Evolutionary conservation across 2,888 invertebrate species (phyloP).

Genomic region (Ferdinandea cuprea): DNA sequence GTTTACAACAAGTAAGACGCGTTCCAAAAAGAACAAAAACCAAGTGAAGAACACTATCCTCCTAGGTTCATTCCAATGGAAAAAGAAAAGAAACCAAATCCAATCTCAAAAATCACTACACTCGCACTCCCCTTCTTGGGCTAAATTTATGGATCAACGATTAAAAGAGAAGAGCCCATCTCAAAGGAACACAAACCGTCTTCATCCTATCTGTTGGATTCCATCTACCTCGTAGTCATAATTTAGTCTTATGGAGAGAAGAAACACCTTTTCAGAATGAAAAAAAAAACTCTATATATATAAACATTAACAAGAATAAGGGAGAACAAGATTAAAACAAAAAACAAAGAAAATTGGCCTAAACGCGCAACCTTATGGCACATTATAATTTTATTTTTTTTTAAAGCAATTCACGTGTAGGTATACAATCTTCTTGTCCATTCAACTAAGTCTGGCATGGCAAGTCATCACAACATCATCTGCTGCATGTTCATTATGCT

Average conservation of each 20-base stretch:
- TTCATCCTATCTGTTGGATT: constrained; percentile 47
- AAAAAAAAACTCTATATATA: too few species aligned
- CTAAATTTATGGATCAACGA: constrained; percentile 60
- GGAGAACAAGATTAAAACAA: neutral
- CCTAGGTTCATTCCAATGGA: neutral
- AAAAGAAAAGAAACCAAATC: neutral
- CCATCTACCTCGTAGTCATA: constrained; percentile 65
- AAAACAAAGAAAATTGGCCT: constrained; percentile 44
- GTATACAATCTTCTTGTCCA: constrained; percentile 15
- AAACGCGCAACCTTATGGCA: constrained; percentile 49
- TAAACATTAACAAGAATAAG: neutral
- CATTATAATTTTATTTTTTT: constrained; percentile 17
- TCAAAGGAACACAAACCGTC: constrained; percentile 39
- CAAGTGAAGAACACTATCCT: constrained; percentile 15
- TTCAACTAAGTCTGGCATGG: neutral
- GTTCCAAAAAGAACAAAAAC: constrained; percentile 15
- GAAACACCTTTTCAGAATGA: constrained; percentile 30
- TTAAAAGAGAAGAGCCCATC: constrained; percentile 36
- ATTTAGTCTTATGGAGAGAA: constrained; percentile 36
- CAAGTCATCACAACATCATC: constrained; percentile 26
- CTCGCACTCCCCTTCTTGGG: neutral
- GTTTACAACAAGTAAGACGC: constrained; percentile 38
- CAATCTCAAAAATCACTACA: constrained; percentile 43
- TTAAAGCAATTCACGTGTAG: constrained; percentile 23
- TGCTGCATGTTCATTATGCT: constrained; percentile 36